Percentiles rank a stretch among this genome's conserved stretches.
phyloP scores from a whole-genome alignment of 2,888 invertebrate genomes.

The Nephrotoma flavescens region DNA sequence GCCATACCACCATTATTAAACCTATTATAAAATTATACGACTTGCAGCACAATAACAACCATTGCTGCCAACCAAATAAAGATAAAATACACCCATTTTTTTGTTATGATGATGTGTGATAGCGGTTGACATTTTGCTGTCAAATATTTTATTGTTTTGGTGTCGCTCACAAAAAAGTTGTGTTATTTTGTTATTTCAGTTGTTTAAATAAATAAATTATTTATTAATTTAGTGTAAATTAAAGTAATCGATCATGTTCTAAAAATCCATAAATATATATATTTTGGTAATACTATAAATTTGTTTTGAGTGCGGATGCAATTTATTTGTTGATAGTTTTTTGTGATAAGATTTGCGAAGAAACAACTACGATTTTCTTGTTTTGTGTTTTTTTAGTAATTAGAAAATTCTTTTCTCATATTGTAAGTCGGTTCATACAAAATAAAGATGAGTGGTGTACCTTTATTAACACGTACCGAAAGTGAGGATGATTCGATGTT shows the following conservation, averaged over 20 bases:
- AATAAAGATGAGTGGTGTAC: constrained; percentile 21
- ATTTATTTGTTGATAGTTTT: neutral
- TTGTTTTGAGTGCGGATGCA: neutral
- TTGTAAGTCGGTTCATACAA: neutral
- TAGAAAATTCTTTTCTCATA: neutral
- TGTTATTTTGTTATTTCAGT: neutral
- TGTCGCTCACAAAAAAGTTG: neutral
- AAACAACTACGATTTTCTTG: neutral
- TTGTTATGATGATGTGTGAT: neutral
- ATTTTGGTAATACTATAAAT: neutral
- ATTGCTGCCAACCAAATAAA: neutral
- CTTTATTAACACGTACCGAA: constrained; percentile 24
- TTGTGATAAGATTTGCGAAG: neutral
- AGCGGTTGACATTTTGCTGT: neutral
- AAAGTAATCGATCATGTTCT: neutral
- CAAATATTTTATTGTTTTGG: neutral
- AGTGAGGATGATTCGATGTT: constrained; percentile 27
- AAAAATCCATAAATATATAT: neutral
- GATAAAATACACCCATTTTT: neutral
- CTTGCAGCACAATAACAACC: neutral
- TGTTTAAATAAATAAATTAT: neutral
- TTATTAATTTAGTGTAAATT: neutral
- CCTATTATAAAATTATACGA: neutral
- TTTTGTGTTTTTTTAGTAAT: neutral
- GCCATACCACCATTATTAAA: neutral